Percentiles rank a stretch among this genome's conserved stretches.
Conservation (phyloP, 2,888 invertebrate genomes). For the Ichneumoninae sp. region DNA sequence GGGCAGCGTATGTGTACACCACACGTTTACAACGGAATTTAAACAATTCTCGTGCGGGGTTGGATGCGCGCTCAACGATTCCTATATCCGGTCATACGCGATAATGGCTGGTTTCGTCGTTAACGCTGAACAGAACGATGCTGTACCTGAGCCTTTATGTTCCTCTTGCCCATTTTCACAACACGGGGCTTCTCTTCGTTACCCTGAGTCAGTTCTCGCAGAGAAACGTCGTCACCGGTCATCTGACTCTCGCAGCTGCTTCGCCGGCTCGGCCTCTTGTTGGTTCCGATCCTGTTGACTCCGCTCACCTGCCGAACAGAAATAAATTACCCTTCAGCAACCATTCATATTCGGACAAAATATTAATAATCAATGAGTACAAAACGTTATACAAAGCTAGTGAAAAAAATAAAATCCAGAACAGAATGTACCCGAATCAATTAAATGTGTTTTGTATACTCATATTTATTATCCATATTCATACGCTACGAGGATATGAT, state of each 20-base stretch:
- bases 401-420: conserved; percentile 4
- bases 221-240: conserved; percentile 82
- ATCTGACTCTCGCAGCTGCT: conserved; percentile 85
- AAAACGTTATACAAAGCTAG: not conserved
- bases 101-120: not conserved
- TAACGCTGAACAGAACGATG: not conserved
- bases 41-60: not conserved
- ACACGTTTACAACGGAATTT: not conserved
- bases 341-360: not conserved
- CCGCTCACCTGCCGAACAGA: conserved; percentile 76
- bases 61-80: not conserved
- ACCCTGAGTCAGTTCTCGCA: conserved; percentile 84
- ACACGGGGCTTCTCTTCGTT: conserved; percentile 85
- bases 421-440: not conserved
- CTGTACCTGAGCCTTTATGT: conserved; percentile 92
- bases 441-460: not conserved
- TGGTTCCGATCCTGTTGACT: conserved; percentile 79
- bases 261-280: conserved; percentile 84
- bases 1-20: not conserved
- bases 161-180: conserved; percentile 93
- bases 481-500: no score
- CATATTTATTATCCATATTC: not conserved
- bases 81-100: not conserved
- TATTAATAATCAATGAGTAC: not conserved
- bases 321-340: not conserved